Evolutionary conservation across 2,888 invertebrate genomes (phyloP).

Genomic region (Flexamia atlantica): DNA sequence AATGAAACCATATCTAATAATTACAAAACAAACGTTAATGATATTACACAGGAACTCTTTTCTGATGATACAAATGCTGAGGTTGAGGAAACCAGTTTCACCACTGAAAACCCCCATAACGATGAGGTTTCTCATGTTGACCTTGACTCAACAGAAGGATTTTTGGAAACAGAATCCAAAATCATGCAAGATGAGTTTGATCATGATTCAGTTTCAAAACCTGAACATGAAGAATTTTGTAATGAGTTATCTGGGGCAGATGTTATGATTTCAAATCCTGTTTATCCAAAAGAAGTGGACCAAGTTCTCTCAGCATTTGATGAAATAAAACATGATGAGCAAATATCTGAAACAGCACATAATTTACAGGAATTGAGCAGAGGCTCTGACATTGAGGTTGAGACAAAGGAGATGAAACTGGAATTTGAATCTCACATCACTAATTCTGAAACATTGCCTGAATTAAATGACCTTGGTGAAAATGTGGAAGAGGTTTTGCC

Average conservation of each 20-base stretch:
- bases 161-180: conserved; percentile 56
- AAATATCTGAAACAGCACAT: not conserved
- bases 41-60: conserved; percentile 22
- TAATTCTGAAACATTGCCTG: not conserved
- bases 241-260: not conserved
- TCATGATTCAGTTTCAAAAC: conserved; percentile 28
- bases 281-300: conserved; percentile 7
- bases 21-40: conserved; percentile 25
- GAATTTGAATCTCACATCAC: conserved; percentile 56
- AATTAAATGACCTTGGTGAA: too few species aligned
- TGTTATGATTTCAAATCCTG: not conserved
- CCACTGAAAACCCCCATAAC: not conserved
- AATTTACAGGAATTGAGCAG: not conserved
- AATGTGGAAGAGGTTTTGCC: conserved; percentile 12
- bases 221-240: not conserved
- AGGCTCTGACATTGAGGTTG: conserved; percentile 21
- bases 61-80: conserved; percentile 45
- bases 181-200: conserved; percentile 48
- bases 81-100: conserved; percentile 26
- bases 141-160: conserved; percentile 34
- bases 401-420: conserved; percentile 54
- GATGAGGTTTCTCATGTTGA: conserved; percentile 3
- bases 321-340: conserved; percentile 41
- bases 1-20: not conserved
- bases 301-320: conserved; percentile 21